Evolutionary conservation across 2,113 vertebrate species (phyloP).

Genomic region (Thunnus thynnus): DNA sequence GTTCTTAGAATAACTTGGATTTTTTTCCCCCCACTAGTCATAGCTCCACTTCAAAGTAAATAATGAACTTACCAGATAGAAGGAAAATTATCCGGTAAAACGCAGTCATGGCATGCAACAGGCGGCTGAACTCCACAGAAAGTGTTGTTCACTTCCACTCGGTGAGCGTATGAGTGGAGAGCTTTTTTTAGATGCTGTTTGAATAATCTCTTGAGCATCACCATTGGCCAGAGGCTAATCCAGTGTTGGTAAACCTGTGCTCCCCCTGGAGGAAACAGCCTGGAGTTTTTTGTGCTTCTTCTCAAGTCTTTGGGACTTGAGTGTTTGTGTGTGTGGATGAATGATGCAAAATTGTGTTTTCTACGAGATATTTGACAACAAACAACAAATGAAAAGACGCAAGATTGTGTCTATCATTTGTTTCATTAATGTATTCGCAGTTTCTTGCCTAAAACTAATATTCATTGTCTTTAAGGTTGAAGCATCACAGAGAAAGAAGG

Average conservation of each 20-base stretch:
- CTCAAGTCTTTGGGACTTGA: neutral
- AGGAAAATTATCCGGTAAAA: constrained; percentile 75
- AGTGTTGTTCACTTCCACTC: constrained; percentile 37
- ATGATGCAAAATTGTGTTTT: neutral
- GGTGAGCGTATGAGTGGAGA: constrained; percentile 37
- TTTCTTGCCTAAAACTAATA: neutral
- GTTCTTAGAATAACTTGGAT: neutral
- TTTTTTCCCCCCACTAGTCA: neutral
- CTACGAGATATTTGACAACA: neutral
- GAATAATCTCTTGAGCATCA: constrained; percentile 76
- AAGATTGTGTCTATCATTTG: neutral
- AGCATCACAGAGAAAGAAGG: neutral
- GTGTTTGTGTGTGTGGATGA: neutral
- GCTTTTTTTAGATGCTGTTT: constrained; percentile 74
- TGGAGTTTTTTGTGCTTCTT: neutral
- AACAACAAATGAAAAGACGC: neutral
- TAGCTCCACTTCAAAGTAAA: constrained; percentile 13
- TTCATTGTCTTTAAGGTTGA: neutral
- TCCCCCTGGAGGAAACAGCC: constrained; percentile 57
- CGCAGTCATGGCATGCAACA: constrained; percentile 69
- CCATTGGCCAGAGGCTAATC: constrained; percentile 71
- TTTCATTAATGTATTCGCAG: neutral
- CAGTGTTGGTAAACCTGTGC: constrained; percentile 38
- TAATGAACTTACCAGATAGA: constrained; percentile 77
- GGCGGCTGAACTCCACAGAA: constrained; percentile 31